Evolutionary conservation across 2,888 invertebrate species (phyloP), one percentile per base, ranked within the genome.

Genomic region (Lissonota sp.): DNA sequence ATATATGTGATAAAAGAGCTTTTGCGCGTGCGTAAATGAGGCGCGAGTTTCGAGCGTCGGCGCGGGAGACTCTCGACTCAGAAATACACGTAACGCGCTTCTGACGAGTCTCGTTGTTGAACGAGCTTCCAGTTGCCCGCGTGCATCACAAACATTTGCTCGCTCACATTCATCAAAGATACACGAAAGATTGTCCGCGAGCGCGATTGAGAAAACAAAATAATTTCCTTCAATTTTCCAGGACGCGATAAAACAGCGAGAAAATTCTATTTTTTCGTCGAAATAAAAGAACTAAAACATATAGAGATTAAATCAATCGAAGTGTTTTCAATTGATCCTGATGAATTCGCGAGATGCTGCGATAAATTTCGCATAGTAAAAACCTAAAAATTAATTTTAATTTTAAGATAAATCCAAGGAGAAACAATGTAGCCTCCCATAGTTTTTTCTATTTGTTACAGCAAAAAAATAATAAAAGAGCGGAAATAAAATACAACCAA

Each of bases 121-220:
- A 70, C 37, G 63, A 53, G 77, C 73, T 70, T 77, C 77, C 83
- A 83, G 83, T 83, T 77, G 82, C 64, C 77, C 83, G 83, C 83
- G 83, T 74, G 83, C 83, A 73, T 72, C 82, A 79, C 74, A 82
- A 82, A 83, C 77, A 79, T 74, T 79, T 77, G 62, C 74, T 75
- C 37, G 58, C 66, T 55, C 64, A 58, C 42, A 26, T 26, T 3
- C 26, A 26, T 26, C 26, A 26, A 26, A 39, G 12, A 73, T 51
- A 51, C 14, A 74, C 16, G 12, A 16, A 12, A 37, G 7, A 71
- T 58, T 42, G 8, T 12, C 37, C 39, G 14, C 42, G 16, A 53
- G 14, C n/a, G n/a, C 12, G 12, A 16, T 6, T 4, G 57, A 57
- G 12, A 58, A 49, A 60, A 7, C 39, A 16, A 49, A 10, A 16